Base-by-base conservation (phyloP, 2,797 vertebrate genomes). In the Tiaroga cobitis region DNA sequence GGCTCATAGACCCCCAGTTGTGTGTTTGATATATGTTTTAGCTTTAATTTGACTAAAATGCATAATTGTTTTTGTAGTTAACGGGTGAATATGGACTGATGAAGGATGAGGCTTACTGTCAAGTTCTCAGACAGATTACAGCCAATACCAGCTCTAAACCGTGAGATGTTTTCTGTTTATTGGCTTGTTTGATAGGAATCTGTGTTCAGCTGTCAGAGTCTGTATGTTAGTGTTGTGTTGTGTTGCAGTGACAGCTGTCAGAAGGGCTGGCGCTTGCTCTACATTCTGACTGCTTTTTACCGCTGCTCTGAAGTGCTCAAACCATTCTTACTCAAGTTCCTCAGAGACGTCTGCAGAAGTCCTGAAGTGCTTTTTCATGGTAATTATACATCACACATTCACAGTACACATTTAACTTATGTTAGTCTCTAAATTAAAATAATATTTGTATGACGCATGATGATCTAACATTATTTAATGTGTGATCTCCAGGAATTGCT, bases 71-170 rank as follows among this genome's bases (percentile, higher is more conserved):
- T 74, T 88, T 88, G 18, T 92, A 99, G 98, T 92, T 99, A 83
- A 96, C 97, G 1, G 91, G 93, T 0, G 96, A 98, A 87, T 95
- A 97, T 0, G 95, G 97, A 86, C 95, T 97, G 86, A 95, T 99
- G 96, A 94, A 95, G 91, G 98, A 99, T 0, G 98, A 99, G 86
- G 93, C 96, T 29, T 99, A 98, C 92, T 99, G 98, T 92, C 98
- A 99, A 90, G 90, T 99, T 78, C 91, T 99, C 92, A 99, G 98
- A 91, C 98, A 99, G 96, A 91, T 98, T 89, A 98, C 97, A 0
- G 92, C 95, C 83, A 99, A 98, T 94, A 96, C 94, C 93, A 99
- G 98, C 94, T 87, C 96, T 89, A 99, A 98, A 94, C 93, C 91
- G 98, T 99, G 93, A 96, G 97, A 94, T 29, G 0, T 26, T 80